Conservation (phyloP, 2,113 vertebrate genomes). For the Neomonachus schauinslandi region DNA sequence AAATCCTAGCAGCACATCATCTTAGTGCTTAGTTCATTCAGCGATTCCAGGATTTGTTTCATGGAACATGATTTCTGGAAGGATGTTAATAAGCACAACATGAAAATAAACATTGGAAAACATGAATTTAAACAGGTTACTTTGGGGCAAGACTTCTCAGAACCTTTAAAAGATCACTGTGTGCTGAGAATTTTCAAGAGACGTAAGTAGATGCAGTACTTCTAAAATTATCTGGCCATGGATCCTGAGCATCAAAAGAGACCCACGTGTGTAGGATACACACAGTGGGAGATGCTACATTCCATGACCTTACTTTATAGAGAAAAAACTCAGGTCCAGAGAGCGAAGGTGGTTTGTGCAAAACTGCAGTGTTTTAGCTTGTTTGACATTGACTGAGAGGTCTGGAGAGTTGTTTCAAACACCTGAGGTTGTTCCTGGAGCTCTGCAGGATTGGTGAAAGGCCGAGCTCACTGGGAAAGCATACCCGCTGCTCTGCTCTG, state of each 20-base stretch:
- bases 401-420: neutral
- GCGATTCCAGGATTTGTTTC: neutral
- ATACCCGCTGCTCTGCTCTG: neutral
- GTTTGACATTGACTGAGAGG: neutral
- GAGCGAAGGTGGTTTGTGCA: neutral
- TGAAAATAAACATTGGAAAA: neutral
- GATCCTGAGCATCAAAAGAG: neutral
- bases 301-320: neutral
- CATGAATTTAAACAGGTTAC: neutral
- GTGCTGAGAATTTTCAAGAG: neutral
- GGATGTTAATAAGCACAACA: neutral
- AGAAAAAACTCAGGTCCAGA: neutral
- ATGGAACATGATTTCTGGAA: conserved; percentile 12
- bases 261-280: neutral
- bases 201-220: neutral
- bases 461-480: neutral
- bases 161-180: neutral
- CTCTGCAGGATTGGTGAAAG: neutral
- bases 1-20: neutral
- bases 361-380: neutral
- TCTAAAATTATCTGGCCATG: neutral
- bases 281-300: neutral
- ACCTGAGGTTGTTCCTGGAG: neutral
- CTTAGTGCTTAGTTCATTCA: neutral
- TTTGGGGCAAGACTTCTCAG: neutral